Percentiles rank a stretch among this genome's conserved stretches.
These are phyloP conservation scores for Oncorhynchus gorbuscha DNA, from an alignment of 2,113 vertebrate genomes.

Conservation along the genomic window DNA sequence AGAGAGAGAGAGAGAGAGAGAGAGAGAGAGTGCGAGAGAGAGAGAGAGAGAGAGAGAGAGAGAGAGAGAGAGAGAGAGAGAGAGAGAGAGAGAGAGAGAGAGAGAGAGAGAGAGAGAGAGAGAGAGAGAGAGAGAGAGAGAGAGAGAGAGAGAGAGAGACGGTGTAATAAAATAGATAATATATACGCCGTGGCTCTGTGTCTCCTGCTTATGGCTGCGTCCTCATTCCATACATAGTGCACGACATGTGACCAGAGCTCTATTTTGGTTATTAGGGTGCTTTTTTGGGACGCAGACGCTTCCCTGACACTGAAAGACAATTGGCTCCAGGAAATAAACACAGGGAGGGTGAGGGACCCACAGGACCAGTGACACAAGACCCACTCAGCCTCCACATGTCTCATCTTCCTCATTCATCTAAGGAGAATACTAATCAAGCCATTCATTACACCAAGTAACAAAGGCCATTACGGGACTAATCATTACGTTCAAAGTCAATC, in stretches of 20 bases:
- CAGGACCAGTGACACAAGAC: conserved; percentile 8
- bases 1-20: neutral
- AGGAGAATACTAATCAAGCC: conserved; percentile 81
- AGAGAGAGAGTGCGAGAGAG: neutral
- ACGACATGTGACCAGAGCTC: too few relatives aligned
- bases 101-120: neutral
- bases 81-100: neutral
- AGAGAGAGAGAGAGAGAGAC: too few relatives aligned
- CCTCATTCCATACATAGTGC: too few relatives aligned
- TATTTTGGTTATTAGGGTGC: too few relatives aligned
- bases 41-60: neutral
- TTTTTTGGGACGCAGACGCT: neutral
- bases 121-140: neutral
- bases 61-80: neutral
- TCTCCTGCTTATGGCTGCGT: neutral
- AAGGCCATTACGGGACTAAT: conserved; percentile 83
- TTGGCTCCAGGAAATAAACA: conserved; percentile 1
- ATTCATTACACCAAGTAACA: conserved; percentile 76
- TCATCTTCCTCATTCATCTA: conserved; percentile 57
- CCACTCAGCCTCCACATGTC: conserved; percentile 29
- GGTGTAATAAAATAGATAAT: neutral
- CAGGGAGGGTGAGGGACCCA: neutral
- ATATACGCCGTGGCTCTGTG: too few relatives aligned
- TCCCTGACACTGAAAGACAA: neutral
- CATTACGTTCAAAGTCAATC: conserved; percentile 82